Percentiles rank a stretch among this genome's conserved stretches.
phyloP scores from a whole-genome alignment of 2,888 invertebrate species.

The Xylophagus ater region DNA sequence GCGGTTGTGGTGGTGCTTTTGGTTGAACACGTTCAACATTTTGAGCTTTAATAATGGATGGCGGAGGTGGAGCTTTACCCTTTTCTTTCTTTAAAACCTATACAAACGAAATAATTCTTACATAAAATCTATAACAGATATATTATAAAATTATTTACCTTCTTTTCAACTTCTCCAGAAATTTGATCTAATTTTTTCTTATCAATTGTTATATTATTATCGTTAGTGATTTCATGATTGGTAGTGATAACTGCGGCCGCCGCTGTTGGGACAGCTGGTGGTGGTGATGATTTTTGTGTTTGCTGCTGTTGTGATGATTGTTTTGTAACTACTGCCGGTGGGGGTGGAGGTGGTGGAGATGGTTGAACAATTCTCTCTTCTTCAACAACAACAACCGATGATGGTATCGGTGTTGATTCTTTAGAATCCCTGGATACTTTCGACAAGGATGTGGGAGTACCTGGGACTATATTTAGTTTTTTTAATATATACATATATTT shows the following conservation, averaged over 20 bases:
- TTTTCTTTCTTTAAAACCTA: slow-evolving; percentile 70
- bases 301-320: slow-evolving; percentile 15
- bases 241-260: slow-evolving; percentile 7
- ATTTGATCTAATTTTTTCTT: slow-evolving; percentile 20
- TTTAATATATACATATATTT: slow-evolving; percentile 5
- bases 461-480: slow-evolving; percentile 36
- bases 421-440: slow-evolving; percentile 33
- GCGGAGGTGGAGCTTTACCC: slow-evolving; percentile 69
- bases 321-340: slow-evolving; percentile 20
- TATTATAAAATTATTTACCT: slow-evolving; percentile 28
- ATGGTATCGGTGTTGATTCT: slow-evolving; percentile 33
- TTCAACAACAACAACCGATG: slow-evolving; percentile 23
- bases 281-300: slow-evolving; percentile 9
- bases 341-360: slow-evolving; percentile 20
- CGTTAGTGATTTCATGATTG: slow-evolving; percentile 6
- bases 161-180: slow-evolving; percentile 32
- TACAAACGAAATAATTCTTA: slow-evolving; percentile 1
- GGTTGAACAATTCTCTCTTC: slow-evolving; percentile 15
- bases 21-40: slow-evolving; percentile 3
- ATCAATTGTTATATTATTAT: slow-evolving; percentile 10
- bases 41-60: slow-evolving; percentile 25
- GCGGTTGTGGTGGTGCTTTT: slow-evolving; percentile 19
- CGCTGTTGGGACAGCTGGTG: slow-evolving; percentile 8
- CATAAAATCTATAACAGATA: too few relatives aligned
- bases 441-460: slow-evolving; percentile 37